These are phyloP conservation scores for Heterocephalus glaber DNA, from an alignment of 2,113 vertebrate species.

Conservation along the genomic window DNA sequence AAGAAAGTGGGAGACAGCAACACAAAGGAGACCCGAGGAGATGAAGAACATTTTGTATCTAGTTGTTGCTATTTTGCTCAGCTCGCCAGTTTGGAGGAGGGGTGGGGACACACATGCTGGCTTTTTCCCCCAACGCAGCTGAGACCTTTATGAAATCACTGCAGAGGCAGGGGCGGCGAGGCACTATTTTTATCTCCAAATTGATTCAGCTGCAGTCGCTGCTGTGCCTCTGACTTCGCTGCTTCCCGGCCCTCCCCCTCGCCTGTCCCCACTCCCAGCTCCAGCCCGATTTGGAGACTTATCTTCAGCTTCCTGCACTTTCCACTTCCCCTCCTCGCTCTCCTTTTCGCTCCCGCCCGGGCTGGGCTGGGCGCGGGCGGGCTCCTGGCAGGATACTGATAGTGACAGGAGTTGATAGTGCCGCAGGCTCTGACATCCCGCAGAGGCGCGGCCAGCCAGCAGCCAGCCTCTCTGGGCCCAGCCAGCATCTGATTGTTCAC, in stretches of 20 bases:
- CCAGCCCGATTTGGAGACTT: slow-evolving; percentile 41
- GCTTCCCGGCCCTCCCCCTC: slow-evolving; percentile 8
- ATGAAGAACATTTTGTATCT: background rate
- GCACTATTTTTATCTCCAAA: slow-evolving; percentile 79
- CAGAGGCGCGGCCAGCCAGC: slow-evolving; percentile 71
- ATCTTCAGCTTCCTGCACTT: slow-evolving; percentile 45
- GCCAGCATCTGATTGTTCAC: slow-evolving; percentile 74
- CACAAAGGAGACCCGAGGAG: background rate
- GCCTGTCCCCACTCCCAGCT: slow-evolving; percentile 32
- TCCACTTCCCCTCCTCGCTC: background rate
- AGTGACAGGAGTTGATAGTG: slow-evolving; percentile 63
- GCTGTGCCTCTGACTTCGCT: slow-evolving; percentile 61
- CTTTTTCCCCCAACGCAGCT: slow-evolving; percentile 54
- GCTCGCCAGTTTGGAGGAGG: slow-evolving; percentile 54
- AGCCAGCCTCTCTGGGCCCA: slow-evolving; percentile 36
- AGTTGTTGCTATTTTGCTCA: slow-evolving; percentile 32
- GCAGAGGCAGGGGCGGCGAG: slow-evolving; percentile 60
- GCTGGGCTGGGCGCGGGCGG: background rate
- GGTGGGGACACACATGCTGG: background rate
- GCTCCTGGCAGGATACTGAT: slow-evolving; percentile 65
- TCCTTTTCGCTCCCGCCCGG: background rate
- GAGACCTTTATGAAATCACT: slow-evolving; percentile 68
- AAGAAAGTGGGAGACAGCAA: background rate
- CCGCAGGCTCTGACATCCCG: slow-evolving; percentile 69
- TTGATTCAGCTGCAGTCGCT: slow-evolving; percentile 75